Evolutionary conservation across 2,113 vertebrate genomes (phyloP).

Genomic region (Sinocyclocheilus anophthalmus): DNA sequence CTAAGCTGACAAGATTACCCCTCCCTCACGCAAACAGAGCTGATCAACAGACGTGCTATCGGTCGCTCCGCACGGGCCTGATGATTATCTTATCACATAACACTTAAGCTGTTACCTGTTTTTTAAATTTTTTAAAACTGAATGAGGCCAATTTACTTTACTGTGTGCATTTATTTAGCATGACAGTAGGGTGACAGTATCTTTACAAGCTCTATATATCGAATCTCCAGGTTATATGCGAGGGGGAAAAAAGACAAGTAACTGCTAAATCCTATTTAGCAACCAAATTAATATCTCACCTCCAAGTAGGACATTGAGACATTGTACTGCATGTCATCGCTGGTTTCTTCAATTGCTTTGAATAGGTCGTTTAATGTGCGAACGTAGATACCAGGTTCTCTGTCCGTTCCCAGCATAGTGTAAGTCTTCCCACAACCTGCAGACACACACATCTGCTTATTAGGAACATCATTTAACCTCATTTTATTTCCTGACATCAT

Average conservation of each 20-base stretch:
- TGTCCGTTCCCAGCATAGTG: constrained; percentile 91
- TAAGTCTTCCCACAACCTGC: constrained; percentile 93
- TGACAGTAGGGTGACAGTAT: background rate
- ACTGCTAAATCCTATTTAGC: background rate
- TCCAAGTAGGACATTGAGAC: constrained; percentile 94
- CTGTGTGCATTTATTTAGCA: background rate
- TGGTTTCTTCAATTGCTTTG: constrained; percentile 86
- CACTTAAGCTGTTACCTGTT: background rate
- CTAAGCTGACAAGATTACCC: background rate
- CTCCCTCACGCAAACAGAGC: background rate
- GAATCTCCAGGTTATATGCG: background rate
- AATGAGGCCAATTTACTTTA: background rate
- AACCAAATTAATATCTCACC: constrained; percentile 67
- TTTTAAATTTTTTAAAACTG: background rate
- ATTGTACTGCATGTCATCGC: constrained; percentile 84
- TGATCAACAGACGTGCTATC: background rate
- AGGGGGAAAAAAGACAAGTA: background rate
- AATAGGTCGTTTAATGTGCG: constrained; percentile 88
- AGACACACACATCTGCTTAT: constrained; percentile 12
- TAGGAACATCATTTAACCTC: background rate
- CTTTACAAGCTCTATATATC: background rate
- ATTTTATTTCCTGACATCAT: background rate
- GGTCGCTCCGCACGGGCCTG: background rate
- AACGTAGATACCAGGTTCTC: constrained; percentile 87
- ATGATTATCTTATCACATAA: constrained; percentile 15